Evolutionary conservation across 2,113 vertebrate species (phyloP), one percentile per base, ranked within the genome.

Genomic region (Nothobranchius furzeri): DNA sequence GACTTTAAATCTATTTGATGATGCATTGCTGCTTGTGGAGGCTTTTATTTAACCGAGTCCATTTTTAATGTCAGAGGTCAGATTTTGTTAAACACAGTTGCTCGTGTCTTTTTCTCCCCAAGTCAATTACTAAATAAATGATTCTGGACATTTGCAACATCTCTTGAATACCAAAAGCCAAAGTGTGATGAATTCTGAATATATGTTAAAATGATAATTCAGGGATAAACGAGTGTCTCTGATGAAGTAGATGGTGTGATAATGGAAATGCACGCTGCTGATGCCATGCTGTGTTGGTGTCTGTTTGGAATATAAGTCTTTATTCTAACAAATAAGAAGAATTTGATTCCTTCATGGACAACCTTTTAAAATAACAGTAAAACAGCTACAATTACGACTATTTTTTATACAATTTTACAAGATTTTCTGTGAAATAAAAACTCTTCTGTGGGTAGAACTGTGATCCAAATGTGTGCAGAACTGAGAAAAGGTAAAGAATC

Each of bases 51-150:
- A 51, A 50, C 6, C 10, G 13, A 9, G 13, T 12, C 12, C 6
- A 3, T 56, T 20, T 60, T 4, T 45, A 24, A 52, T 15, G 54
- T 67, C 70, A 69, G 8, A 51, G 54, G 4, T 75, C 51, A 74
- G 30, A 1, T 60, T 54, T 9, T 14, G 15, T 4, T 49, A 30
- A 66, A 66, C 35, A 61, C 52, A 69, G 42, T 24, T 24, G 35
- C 17, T 35, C 9, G 14, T 60, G 37, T 25, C 2, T 55, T 14
- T 35, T n/a, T 53, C 52, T 30, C 30, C 30, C 30, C 8, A 58
- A 51, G 15, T 68, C 13, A 46, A 12, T 62, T 60, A 74, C 35
- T 15, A 25, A 12, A 68, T 45, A 36, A 74, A 71, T 50, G 9
- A 17, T 54, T 15, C 48, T 63, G 25, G 17, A 36, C 15, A 5